Base-by-base conservation (phyloP, 1,140 invertebrate species). In the Cherax destructor region DNA sequence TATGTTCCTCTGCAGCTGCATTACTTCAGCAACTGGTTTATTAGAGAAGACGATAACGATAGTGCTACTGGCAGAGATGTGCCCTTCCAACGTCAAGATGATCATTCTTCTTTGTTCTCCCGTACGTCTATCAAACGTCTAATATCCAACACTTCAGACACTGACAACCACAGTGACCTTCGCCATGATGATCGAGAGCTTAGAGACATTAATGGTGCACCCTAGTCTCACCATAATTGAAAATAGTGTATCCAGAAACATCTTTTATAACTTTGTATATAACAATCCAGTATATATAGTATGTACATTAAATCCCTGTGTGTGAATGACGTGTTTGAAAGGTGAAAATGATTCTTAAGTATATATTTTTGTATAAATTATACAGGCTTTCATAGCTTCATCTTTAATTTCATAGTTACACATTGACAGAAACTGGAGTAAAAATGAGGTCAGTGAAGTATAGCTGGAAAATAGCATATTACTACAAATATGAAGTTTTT, bases 1-100 rank as follows among this genome's bases (percentile, higher is more conserved):
- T 41, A 41, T 41, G 30, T 41, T 2, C 30, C 30, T 41, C 74
- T 18, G 16, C 89, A 91, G 89, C 47, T 91, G 11, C 89, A 91
- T 41, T 91, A 85, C 59, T 61, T 91, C 18, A 69, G 30, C 52
- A 91, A 91, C 83, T 91, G 89, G 89, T 91, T 91, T 77, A 78
- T 77, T 18, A 30, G 83, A 49, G 83, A 85, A 11, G 74, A 84
- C 16, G 81, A 80, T 10, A 9, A 49, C 4, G 87, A 83, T 30
- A 30, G 24, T 52, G 2, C 52, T 24, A 52, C 3, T 30, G 13
- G 16, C 3, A 30, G 76, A 65, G 52, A 56, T 74, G 10, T 18
- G 52, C 49, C 69, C 50, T 52, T 21, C 11, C 24, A 41, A 18
- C 52, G 69, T 18, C 74, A 61, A 50, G 87, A 49, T 1, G 79